These are phyloP conservation scores for Hofmannophila pseudospretella DNA, from an alignment of 2,888 invertebrate genomes.

Conservation along the genomic window DNA sequence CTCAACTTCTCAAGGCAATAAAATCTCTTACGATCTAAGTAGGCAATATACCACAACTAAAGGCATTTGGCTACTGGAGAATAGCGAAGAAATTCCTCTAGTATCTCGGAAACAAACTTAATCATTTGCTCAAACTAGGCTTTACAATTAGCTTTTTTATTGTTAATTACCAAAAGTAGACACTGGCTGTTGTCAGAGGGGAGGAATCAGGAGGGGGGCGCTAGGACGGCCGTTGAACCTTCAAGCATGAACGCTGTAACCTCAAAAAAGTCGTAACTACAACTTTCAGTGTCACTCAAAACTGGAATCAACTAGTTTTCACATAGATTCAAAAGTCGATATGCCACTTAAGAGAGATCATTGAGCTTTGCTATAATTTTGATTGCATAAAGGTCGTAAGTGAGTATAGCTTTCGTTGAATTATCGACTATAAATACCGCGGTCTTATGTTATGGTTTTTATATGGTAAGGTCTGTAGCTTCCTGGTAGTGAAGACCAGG, in stretches of 20 bases:
- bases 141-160: constrained; percentile 51
- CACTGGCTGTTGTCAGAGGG: constrained; percentile 37
- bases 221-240: constrained; percentile 73
- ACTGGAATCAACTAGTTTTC: constrained; percentile 24
- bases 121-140: constrained; percentile 44
- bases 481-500: constrained; percentile 51
- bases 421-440: constrained; percentile 18
- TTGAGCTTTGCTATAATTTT: constrained; percentile 69
- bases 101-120: constrained; percentile 10
- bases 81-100: background rate
- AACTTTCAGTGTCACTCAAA: constrained; percentile 21
- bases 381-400: constrained; percentile 41
- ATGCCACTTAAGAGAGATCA: constrained; percentile 58
- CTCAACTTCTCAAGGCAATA: too few relatives aligned
- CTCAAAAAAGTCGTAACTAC: constrained; percentile 28
- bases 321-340: constrained; percentile 30
- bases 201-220: constrained; percentile 34
- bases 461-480: constrained; percentile 49
- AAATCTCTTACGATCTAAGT: too few relatives aligned
- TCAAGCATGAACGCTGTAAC: constrained; percentile 31
- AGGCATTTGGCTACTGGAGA: background rate
- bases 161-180: constrained; percentile 65
- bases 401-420: constrained; percentile 14
- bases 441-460: constrained; percentile 10
- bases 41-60: too few relatives aligned